Conservation (phyloP, 2,797 vertebrate species). For the Gambelia wislizenii region DNA sequence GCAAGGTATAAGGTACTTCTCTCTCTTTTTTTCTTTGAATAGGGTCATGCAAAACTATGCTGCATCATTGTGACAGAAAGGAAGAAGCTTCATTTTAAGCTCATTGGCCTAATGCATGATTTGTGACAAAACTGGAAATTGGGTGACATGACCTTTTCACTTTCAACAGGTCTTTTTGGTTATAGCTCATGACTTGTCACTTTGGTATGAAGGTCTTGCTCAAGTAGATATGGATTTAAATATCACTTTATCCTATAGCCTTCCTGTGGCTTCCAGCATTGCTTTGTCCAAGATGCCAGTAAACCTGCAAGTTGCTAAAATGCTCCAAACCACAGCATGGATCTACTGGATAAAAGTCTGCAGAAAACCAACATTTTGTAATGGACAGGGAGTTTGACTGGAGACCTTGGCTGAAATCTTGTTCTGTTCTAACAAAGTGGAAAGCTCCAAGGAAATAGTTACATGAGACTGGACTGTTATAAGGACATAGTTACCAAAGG, state of each 20-base stretch:
- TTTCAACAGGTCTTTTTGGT: not conserved
- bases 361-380: not conserved
- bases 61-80: not conserved
- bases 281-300: not conserved
- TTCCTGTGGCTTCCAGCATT: not conserved
- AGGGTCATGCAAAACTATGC: not conserved
- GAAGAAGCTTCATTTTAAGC: not conserved
- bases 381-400: not conserved
- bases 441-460: too few species aligned
- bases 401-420: too few species aligned
- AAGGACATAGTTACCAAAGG: too few species aligned
- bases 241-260: not conserved
- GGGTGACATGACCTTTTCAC: not conserved
- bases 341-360: not conserved
- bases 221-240: not conserved
- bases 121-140: not conserved
- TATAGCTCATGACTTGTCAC: not conserved
- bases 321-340: not conserved
- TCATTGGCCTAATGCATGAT: not conserved
- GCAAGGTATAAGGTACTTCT: not conserved
- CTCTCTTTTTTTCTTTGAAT: conserved; percentile 5
- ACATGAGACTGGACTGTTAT: too few species aligned
- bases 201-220: not conserved
- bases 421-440: too few species aligned
- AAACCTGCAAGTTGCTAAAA: not conserved